Evolutionary conservation across 2,797 vertebrate species (phyloP), one percentile per base, ranked within the genome.

Genomic region (Tenualosa thibaudeaui): DNA sequence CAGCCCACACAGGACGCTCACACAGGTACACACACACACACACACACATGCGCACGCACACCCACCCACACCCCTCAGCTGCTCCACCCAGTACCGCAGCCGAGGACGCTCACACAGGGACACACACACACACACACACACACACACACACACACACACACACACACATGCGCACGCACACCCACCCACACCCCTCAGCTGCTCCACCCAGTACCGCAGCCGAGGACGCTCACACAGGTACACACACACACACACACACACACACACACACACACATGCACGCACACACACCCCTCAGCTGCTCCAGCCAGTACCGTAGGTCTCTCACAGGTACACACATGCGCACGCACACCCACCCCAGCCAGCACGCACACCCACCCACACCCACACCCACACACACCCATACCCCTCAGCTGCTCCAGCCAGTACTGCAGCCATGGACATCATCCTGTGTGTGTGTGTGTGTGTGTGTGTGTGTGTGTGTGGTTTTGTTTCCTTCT

Each of bases 191-290:
- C 58, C 5, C 84, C 31, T 31, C 31, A 31, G 31, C 31, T 1
- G 31, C 31, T 31, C 31, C 31, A 31, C 31, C 31, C 31, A 31
- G 31, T 31, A 88, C 50, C 87, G 92, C 90, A 95, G 85, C 84
- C 91, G 94, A 53, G 91, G 91, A 24, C 86, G 86, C 3, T 87
- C 93, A 0, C 88, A 93, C 88, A 93, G 92, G 91, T 94, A 60
- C 37, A 71, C 10, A 9, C 15, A 56, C 13, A 83, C 82, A 51
- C 81, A 46, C 82, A n/a, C 46, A 6, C 65, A 53, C 86, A 22
- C 65, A 54, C 81, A 86, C 49, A 85, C 54, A 12, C 43, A 65
- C 46, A 50, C 31, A 49, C 9, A 2, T 49, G 4, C 46, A 81
- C 3, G n/a, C 81, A 49, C 19, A 19, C 81, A 81, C 31, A 49